Conservation (phyloP, 30 jellyfish, hydroid and myxozoan species). For the Rhopilema esculentum region DNA sequence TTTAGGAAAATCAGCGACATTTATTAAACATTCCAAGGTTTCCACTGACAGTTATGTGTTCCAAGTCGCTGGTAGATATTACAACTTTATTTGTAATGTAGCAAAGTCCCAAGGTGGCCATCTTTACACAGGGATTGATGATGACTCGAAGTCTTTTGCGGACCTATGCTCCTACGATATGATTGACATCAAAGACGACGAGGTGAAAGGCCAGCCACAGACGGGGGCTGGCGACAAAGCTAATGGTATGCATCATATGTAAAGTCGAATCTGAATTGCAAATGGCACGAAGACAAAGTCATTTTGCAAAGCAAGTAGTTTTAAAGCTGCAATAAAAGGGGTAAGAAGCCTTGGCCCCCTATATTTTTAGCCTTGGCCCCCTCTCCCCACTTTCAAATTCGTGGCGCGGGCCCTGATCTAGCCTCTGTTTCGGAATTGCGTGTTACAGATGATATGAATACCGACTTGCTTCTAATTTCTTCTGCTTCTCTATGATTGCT, state of each 20-base stretch:
- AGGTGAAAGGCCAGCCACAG: conserved; percentile 8
- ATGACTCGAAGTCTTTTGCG: conserved; percentile 43
- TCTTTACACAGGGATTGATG: conserved; percentile 32
- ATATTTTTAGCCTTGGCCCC: too few species aligned
- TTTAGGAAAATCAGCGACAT: conserved; percentile 24
- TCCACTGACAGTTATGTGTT: conserved; percentile 18
- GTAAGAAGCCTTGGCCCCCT: too few species aligned
- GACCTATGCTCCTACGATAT: conserved; percentile 37
- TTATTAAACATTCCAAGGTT: conserved; percentile 32
- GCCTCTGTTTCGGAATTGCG: too few species aligned
- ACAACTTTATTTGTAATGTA: conserved; percentile 40
- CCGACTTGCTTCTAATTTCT: too few species aligned
- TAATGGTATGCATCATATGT: neutral
- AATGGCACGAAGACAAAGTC: neutral
- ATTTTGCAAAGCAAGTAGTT: too few species aligned
- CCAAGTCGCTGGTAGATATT: conserved; percentile 30
- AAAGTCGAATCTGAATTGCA: neutral
- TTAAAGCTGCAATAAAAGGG: too few species aligned
- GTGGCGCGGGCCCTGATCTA: too few species aligned
- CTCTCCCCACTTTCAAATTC: too few species aligned
- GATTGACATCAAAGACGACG: neutral
- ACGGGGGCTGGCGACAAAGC: neutral
- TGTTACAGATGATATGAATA: too few species aligned
- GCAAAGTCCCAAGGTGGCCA: neutral
- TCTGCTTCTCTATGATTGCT: too few species aligned